Percentiles rank a stretch among this genome's conserved stretches.
Conservation (phyloP, 2,113 vertebrate genomes). For the Podarcis muralis region DNA sequence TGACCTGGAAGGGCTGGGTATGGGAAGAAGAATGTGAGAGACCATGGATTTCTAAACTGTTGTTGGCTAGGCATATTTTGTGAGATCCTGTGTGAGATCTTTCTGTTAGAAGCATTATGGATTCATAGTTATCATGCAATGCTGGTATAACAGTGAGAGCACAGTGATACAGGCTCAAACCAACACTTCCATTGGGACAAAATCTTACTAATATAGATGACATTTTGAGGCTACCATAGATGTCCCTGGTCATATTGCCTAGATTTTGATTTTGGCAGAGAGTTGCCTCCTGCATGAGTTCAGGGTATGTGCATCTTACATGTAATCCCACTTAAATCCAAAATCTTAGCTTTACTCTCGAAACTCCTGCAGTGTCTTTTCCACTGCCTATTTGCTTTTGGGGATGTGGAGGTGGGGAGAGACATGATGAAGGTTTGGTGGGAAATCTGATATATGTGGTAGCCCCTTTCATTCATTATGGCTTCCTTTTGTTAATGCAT, state of each 20-base stretch:
- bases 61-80: neutral
- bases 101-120: neutral
- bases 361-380: neutral
- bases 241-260: neutral
- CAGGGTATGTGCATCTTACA: neutral
- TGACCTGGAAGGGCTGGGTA: neutral
- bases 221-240: neutral
- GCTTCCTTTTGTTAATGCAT: no score
- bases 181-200: neutral
- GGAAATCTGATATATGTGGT: no score
- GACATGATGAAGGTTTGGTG: neutral
- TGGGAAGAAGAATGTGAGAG: neutral
- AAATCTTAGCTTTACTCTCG: neutral
- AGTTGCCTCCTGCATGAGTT: neutral
- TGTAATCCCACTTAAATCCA: neutral
- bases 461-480: no score
- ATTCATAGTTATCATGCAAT: neutral
- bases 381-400: neutral
- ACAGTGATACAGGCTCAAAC: neutral
- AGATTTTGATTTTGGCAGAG: neutral
- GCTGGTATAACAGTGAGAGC: neutral
- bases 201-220: neutral
- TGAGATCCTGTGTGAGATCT: neutral
- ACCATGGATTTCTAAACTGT: neutral
- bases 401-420: neutral